Percentiles rank a stretch among this genome's conserved stretches.
These are phyloP conservation scores for Lithophane socia DNA, from an alignment of 2,888 invertebrate species.

Conservation along the genomic window DNA sequence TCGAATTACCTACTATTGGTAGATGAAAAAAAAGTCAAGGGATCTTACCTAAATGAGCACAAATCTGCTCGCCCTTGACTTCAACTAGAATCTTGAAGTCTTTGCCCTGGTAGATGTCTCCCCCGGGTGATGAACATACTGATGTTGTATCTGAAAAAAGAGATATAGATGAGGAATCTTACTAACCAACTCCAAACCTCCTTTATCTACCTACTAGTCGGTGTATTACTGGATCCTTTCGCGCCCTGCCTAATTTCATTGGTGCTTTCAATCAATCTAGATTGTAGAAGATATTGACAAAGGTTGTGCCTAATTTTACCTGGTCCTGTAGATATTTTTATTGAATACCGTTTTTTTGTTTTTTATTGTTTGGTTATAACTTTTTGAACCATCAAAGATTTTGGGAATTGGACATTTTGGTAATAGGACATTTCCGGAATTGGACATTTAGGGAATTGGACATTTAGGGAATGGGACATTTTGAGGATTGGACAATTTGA, in stretches of 20 bases:
- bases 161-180: background rate
- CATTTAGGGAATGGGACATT: too few species aligned
- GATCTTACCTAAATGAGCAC: slow-evolving; percentile 91
- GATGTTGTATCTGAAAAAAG: slow-evolving; percentile 82
- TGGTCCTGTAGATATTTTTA: background rate
- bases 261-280: background rate
- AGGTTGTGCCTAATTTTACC: background rate
- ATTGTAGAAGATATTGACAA: background rate
- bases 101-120: slow-evolving; percentile 85
- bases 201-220: background rate
- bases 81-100: slow-evolving; percentile 89
- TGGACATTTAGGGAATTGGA: too few species aligned
- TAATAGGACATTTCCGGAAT: too few species aligned
- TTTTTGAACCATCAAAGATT: too few species aligned
- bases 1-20: background rate
- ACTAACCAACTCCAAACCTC: background rate
- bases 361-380: too few species aligned
- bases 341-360: too few species aligned
- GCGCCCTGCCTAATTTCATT: too few species aligned
- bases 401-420: too few species aligned
- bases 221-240: background rate
- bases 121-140: slow-evolving; percentile 87
- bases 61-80: slow-evolving; percentile 92
- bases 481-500: too few species aligned
- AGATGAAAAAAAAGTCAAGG: background rate